A percentile compares a stretch with the other conserved stretches of the same genome.
Evolutionary conservation across 2,888 invertebrate species (phyloP).

Genomic region (Lamproptera curius): DNA sequence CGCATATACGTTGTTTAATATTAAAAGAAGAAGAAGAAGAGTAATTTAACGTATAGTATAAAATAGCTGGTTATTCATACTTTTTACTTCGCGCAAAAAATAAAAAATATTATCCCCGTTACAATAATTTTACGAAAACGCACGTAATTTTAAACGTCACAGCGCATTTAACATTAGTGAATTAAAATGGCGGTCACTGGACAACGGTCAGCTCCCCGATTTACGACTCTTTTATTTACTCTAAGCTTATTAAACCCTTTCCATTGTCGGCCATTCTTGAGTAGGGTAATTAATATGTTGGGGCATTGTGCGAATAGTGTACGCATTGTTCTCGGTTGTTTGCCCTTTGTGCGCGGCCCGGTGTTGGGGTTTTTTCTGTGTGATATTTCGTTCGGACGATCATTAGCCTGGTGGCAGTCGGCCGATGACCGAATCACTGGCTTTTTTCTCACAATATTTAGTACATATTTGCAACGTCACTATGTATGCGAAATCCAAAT

Average conservation of each 20-base stretch:
- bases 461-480: too few species aligned
- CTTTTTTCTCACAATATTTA: conserved; percentile 55
- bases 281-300: conserved; percentile 33
- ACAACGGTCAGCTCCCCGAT: conserved; percentile 59
- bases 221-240: conserved; percentile 68
- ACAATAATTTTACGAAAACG: conserved; percentile 1
- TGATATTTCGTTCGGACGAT: conserved; percentile 58
- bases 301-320: conserved; percentile 69
- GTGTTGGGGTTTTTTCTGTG: conserved; percentile 50
- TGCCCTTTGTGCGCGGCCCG: conserved; percentile 49
- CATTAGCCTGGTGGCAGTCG: conserved; percentile 71
- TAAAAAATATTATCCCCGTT: neutral
- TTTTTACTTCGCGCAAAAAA: too few species aligned
- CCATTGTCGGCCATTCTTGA: conserved; percentile 41
- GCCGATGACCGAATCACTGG: conserved; percentile 52
- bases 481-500: too few species aligned
- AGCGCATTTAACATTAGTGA: conserved; percentile 46
- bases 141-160: conserved; percentile 50
- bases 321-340: conserved; percentile 60
- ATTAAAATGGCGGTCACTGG: conserved; percentile 42
- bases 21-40: too few species aligned
- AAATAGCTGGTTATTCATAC: too few species aligned
- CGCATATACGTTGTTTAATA: neutral
- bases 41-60: too few species aligned
- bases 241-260: conserved; percentile 73